phyloP scores from a whole-genome alignment of 2,888 invertebrate genomes.

The Leptogaster cylindrica region DNA sequence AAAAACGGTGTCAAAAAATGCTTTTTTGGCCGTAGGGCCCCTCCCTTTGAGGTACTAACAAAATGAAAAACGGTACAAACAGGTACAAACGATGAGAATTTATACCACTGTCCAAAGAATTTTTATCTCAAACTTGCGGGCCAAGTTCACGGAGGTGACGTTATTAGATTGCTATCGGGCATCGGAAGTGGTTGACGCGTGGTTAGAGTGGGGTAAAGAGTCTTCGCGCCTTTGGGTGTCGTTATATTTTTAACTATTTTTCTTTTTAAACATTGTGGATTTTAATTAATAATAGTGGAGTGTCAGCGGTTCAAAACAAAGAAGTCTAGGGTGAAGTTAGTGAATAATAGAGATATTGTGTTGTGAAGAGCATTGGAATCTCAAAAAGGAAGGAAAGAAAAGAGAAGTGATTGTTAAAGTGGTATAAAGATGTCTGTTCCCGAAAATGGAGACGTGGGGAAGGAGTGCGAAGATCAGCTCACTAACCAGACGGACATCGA shows the following conservation, averaged over 20 bases:
- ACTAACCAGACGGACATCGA: not conserved
- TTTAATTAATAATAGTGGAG: not conserved
- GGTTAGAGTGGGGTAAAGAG: not conserved
- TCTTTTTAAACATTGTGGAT: not conserved
- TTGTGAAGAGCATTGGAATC: not conserved
- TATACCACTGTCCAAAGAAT: no score
- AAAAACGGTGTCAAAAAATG: no score
- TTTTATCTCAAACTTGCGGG: no score
- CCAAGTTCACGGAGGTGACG: no score
- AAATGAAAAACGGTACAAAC: no score
- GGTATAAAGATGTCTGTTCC: not conserved
- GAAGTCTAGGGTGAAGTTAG: not conserved
- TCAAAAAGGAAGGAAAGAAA: not conserved
- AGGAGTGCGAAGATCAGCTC: not conserved
- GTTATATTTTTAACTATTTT: not conserved
- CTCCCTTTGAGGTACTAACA: no score
- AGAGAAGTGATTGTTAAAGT: not conserved
- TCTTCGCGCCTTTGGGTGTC: not conserved
- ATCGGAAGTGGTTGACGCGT: not conserved
- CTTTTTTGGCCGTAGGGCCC: no score
- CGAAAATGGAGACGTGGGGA: not conserved
- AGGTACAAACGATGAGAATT: no score
- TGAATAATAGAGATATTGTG: not conserved
- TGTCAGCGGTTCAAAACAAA: not conserved
- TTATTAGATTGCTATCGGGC: slow-evolving; percentile 9